A percentile compares a stretch with the other conserved stretches of the same genome.
These are phyloP conservation scores for Trilocha varians DNA, from an alignment of 2,888 invertebrate species.

Conservation along the genomic window DNA sequence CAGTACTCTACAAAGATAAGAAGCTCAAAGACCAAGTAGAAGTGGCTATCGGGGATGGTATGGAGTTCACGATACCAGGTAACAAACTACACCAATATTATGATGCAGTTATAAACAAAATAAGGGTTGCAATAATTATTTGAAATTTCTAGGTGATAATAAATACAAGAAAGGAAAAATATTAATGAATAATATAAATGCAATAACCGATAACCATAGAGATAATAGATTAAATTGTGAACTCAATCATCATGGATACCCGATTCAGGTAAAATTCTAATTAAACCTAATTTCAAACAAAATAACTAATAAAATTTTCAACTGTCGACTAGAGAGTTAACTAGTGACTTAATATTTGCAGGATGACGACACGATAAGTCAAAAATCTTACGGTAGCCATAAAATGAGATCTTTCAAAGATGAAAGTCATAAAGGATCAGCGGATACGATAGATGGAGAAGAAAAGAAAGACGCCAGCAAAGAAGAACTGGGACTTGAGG, in stretches of 20 bases:
- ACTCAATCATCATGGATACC: constrained; percentile 80
- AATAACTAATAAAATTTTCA: background rate
- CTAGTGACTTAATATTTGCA: constrained; percentile 22
- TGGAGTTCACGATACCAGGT: constrained; percentile 95
- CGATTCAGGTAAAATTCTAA: constrained; percentile 60
- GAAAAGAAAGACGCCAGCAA: constrained; percentile 92
- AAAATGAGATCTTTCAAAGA: constrained; percentile 91
- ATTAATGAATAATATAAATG: constrained; percentile 87
- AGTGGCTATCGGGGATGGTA: constrained; percentile 93
- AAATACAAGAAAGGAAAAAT: constrained; percentile 88
- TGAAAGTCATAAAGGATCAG: constrained; percentile 92
- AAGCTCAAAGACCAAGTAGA: constrained; percentile 92
- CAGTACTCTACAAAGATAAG: constrained; percentile 88
- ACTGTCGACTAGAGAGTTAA: background rate
- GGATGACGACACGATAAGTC: constrained; percentile 87
- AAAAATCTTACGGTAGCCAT: constrained; percentile 94
- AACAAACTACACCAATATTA: constrained; percentile 17
- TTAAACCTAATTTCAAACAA: no score
- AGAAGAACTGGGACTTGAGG: constrained; percentile 89
- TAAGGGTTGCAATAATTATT: background rate
- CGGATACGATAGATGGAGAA: constrained; percentile 89
- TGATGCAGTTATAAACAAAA: background rate
- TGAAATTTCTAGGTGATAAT: constrained; percentile 76
- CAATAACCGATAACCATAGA: constrained; percentile 81
- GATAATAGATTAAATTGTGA: constrained; percentile 84